Base-by-base conservation (phyloP, 2,888 invertebrate species). In the Villa cingulata region DNA sequence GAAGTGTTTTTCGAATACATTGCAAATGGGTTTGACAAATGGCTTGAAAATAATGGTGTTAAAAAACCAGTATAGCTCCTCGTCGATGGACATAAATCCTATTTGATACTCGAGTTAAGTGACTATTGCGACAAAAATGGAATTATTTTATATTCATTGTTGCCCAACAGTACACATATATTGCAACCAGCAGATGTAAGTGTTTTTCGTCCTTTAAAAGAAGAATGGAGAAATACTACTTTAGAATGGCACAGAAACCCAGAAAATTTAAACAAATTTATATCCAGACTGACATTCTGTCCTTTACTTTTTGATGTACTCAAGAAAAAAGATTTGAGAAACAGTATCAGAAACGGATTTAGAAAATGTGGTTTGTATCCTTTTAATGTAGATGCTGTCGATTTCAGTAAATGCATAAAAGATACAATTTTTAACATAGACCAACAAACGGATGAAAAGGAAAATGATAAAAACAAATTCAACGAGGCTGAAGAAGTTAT, bases 151-250 rank as follows among this genome's bases (percentile, higher is more conserved):
- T 27, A 27, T 27, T 4, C 27, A 6, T 27, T 27, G 9, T 9
- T 9, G 9, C 27, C 27, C 4, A 27, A 27, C 9, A 27, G 5
- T 9, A 27, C 27, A 9, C 27, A 27, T 27, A 54, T 52, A 12
- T 48, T 48, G 39, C 48, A 53, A 40, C 52, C 54, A 17, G 51
- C 51, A 1, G 51, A 54, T 44, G 50, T 53, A 10, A 51, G 51
- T 23, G 48, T 44, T 14, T 54, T 51, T 49, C 54, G 51, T 39
- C 48, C 46, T 2, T 23, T 54, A 20, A 54, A 54, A 49, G 41
- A 44, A 4, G 49, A 53, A n/a, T 51, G 53, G 44, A 53, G 53
- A 34, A 46, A 49, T 43, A 52, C 48, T 10, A 55, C 51, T 2
- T 45, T 45, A n/a, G 17, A 48, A 7, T 55, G 49, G 47, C 51